phyloP scores from a whole-genome alignment of 2,797 vertebrate genomes.

The Dallia pectoralis region DNA sequence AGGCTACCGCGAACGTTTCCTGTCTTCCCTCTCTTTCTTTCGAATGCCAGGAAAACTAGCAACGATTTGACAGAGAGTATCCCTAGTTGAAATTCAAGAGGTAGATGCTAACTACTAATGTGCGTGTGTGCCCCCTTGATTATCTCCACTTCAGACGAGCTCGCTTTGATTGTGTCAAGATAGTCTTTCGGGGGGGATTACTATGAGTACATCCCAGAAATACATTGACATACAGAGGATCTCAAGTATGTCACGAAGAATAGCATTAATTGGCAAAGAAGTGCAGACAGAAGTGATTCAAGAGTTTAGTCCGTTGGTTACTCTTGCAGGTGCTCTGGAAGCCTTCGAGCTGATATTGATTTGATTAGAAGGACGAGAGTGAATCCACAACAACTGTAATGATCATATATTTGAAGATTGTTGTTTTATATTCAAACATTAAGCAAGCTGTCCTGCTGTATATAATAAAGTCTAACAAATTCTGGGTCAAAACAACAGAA shows the following conservation, averaged over 20 bases:
- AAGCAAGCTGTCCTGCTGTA: no score
- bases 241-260: constrained; percentile 55
- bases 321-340: neutral
- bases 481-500: no score
- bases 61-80: constrained; percentile 36
- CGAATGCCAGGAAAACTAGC: constrained; percentile 38
- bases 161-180: constrained; percentile 70
- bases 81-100: constrained; percentile 49
- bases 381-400: neutral
- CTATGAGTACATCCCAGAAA: constrained; percentile 59
- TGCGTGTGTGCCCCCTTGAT: constrained; percentile 71
- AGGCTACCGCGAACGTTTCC: neutral
- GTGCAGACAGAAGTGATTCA: constrained; percentile 41
- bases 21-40: neutral
- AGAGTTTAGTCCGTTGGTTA: neutral
- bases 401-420: neutral
- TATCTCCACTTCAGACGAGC: constrained; percentile 73
- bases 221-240: constrained; percentile 62
- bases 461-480: no score
- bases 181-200: constrained; percentile 70
- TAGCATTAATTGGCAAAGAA: constrained; percentile 69
- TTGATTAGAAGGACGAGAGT: neutral
- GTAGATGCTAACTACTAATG: constrained; percentile 61
- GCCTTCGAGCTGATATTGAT: constrained; percentile 3
- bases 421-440: no score